These are phyloP conservation scores for Chromobotia macracanthus DNA, from an alignment of 2,797 vertebrate species.

Conservation along the genomic window DNA sequence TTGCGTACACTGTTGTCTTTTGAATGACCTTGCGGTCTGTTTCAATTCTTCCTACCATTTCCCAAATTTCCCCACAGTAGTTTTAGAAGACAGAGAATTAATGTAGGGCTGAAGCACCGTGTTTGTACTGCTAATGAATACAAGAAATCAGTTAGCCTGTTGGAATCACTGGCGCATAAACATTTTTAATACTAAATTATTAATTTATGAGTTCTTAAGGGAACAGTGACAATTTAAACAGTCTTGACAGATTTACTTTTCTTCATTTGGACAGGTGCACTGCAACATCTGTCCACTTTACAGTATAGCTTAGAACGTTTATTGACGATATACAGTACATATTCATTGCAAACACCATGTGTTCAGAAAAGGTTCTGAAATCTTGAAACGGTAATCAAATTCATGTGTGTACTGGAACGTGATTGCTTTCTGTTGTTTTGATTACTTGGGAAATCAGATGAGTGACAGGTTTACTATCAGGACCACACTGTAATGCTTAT, in stretches of 20 bases:
- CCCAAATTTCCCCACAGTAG: conserved; percentile 72
- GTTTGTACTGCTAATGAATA: conserved; percentile 55
- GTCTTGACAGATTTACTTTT: conserved; percentile 6
- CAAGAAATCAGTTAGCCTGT: conserved; percentile 59
- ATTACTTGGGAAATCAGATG: conserved; percentile 1
- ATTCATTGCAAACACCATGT: conserved; percentile 19
- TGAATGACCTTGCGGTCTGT: conserved; percentile 79
- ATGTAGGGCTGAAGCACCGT: conserved; percentile 63
- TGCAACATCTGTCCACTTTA: conserved; percentile 31
- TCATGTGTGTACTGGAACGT: conserved; percentile 1
- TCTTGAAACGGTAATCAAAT: conserved; percentile 13
- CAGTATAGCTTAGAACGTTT: background rate
- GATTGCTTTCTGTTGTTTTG: conserved; percentile 13
- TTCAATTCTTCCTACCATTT: conserved; percentile 74
- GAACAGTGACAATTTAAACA: conserved; percentile 18
- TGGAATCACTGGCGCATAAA: conserved; percentile 12
- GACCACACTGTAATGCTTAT: conserved; percentile 27
- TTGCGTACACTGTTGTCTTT: conserved; percentile 73
- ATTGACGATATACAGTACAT: conserved; percentile 4
- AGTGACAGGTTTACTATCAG: conserved; percentile 18
- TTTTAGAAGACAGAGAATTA: conserved; percentile 66
- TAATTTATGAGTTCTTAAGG: conserved; percentile 1
- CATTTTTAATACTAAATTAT: conserved; percentile 25
- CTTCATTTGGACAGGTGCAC: conserved; percentile 14
- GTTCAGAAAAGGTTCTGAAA: background rate